A percentile compares a stretch with the other conserved stretches of the same genome.
Evolutionary conservation across 1,140 invertebrate species (phyloP).

Genomic region (Drosophila sp.): DNA sequence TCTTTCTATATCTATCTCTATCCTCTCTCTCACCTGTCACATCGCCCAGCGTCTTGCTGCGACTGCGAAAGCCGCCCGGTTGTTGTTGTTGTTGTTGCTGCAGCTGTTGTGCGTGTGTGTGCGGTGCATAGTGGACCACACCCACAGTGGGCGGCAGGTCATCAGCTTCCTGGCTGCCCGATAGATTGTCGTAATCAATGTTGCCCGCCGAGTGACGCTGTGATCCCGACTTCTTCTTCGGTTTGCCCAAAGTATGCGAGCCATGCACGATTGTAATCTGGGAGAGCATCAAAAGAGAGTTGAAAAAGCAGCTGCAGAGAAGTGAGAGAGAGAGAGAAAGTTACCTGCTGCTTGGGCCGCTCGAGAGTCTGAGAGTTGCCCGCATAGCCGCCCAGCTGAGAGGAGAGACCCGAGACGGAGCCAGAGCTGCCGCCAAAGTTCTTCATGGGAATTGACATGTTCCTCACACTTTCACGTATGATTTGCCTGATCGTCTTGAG

Average conservation of each 20-base stretch:
- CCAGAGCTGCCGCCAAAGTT: constrained; percentile 86
- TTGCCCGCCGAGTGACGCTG: constrained; percentile 95
- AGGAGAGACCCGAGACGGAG: constrained; percentile 76
- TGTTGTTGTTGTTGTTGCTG: constrained; percentile 78
- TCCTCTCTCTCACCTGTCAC: constrained; percentile 87
- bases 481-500: constrained; percentile 98
- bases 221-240: constrained; percentile 89
- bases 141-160: constrained; percentile 84
- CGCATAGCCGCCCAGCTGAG: constrained; percentile 82
- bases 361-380: constrained; percentile 87
- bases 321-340: too few species aligned
- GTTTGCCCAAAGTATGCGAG: constrained; percentile 90
- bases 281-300: neutral
- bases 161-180: constrained; percentile 86
- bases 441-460: constrained; percentile 95
- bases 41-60: constrained; percentile 96
- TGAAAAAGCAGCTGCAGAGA: neutral
- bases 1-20: too few species aligned
- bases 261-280: constrained; percentile 88
- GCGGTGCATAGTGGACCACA: constrained; percentile 74
- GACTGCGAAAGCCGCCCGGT: constrained; percentile 89
- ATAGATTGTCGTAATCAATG: constrained; percentile 92
- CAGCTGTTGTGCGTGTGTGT: constrained; percentile 58
- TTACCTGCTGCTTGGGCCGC: constrained; percentile 86
- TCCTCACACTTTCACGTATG: constrained; percentile 96